Percentiles rank a stretch among this genome's conserved stretches.
These are phyloP conservation scores for Gymnocypris eckloni DNA, from an alignment of 2,797 vertebrate genomes.

Conservation along the genomic window DNA sequence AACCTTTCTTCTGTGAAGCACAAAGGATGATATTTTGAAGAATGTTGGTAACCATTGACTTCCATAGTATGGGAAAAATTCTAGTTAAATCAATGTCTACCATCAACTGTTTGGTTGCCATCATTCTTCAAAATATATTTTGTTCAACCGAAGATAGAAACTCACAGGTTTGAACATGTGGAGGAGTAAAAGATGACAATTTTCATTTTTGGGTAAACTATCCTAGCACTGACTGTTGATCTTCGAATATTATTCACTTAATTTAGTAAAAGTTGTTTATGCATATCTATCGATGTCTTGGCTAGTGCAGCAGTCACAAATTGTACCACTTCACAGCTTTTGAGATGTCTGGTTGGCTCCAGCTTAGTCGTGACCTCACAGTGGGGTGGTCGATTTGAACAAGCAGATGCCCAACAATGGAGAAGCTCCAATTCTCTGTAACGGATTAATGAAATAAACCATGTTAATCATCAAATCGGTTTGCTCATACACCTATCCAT, in stretches of 20 bases:
- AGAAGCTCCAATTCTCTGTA: neutral
- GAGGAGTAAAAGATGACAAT: neutral
- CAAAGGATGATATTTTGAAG: neutral
- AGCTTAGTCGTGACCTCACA: conserved; percentile 14
- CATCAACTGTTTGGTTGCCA: neutral
- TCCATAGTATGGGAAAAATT: neutral
- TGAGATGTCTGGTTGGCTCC: conserved; percentile 15
- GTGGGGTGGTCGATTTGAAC: neutral
- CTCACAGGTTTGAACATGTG: neutral
- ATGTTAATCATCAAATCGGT: neutral
- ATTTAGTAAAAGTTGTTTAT: neutral
- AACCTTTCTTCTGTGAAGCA: neutral
- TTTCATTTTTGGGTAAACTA: neutral
- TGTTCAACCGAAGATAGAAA: neutral
- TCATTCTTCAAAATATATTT: neutral
- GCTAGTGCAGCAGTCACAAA: neutral
- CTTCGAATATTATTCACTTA: neutral
- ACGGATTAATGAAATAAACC: conserved; percentile 18
- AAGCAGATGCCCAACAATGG: neutral
- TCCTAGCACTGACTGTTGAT: neutral
- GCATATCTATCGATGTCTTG: neutral
- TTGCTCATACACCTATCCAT: neutral
- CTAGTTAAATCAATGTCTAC: neutral
- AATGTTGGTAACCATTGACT: neutral
- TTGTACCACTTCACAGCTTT: conserved; percentile 5